phyloP scores from a whole-genome alignment of 2,888 invertebrate genomes.

The Alsophila aescularia region DNA sequence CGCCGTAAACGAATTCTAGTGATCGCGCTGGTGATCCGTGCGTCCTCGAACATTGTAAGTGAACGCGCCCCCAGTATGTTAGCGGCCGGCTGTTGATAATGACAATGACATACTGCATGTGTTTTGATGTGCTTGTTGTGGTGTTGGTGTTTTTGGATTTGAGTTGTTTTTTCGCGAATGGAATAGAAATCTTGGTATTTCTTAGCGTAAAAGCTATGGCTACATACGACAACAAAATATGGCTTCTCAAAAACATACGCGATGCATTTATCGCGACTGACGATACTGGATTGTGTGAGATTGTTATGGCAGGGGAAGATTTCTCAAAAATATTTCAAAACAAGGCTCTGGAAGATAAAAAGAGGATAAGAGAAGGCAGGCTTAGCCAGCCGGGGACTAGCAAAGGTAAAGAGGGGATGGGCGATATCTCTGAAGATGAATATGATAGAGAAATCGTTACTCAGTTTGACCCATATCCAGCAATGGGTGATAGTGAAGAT shows the following conservation, averaged over 20 bases:
- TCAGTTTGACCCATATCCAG: slow-evolving; percentile 88
- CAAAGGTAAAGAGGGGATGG: slow-evolving; percentile 63
- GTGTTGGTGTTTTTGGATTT: neutral
- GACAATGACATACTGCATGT: neutral
- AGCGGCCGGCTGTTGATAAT: too few relatives aligned
- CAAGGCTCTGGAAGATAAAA: slow-evolving; percentile 73
- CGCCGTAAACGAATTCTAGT: too few relatives aligned
- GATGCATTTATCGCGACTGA: slow-evolving; percentile 98
- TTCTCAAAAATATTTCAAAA: slow-evolving; percentile 85
- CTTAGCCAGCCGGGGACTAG: slow-evolving; percentile 65
- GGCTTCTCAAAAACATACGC: slow-evolving; percentile 95
- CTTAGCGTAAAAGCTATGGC: slow-evolving; percentile 87
- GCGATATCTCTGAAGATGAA: slow-evolving; percentile 67
- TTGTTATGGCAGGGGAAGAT: slow-evolving; percentile 94
- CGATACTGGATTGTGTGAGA: slow-evolving; percentile 97
- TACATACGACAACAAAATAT: slow-evolving; percentile 96
- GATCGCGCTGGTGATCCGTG: too few relatives aligned
- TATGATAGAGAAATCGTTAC: slow-evolving; percentile 74
- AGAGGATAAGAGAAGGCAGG: slow-evolving; percentile 60
- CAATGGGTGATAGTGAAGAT: slow-evolving; percentile 91
- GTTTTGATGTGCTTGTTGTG: neutral
- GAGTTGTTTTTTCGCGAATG: neutral
- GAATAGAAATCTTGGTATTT: neutral
- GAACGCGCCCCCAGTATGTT: too few relatives aligned
- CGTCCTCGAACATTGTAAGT: too few relatives aligned